Evolutionary conservation across 2,113 vertebrate genomes (phyloP), one percentile per base, ranked within the genome.

Genomic region (Amphiprion ocellaris): DNA sequence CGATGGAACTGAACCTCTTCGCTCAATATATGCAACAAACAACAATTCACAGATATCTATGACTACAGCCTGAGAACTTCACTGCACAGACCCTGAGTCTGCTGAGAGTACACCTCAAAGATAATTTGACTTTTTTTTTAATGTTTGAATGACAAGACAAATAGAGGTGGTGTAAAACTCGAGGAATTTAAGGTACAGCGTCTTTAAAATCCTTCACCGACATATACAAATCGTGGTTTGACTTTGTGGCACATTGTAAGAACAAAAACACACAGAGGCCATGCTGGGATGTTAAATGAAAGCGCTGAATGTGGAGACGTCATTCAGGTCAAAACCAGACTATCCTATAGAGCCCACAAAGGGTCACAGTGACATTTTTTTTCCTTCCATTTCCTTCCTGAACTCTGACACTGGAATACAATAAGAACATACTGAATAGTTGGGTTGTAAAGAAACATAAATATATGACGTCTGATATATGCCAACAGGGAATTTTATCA

Each of bases 141-240:
- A 41, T 12, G 41, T 37, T 41, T 52, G 3, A 39, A 17, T 53
- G 21, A 47, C 6, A 62, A 52, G 11, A 5, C 5, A 5, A 30
- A 30, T 30, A 5, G 28, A 30, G 3, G 28, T 28, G 1, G 7
- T 9, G 8, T 37, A 10, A 52, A 24, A 59, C 15, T 21, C 10
- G 0, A 49, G 0, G 9, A 54, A 49, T 33, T 72, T 21, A 60
- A 50, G 21, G n/a, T 33, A 46, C 15, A 71, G 0, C 14, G 41
- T 62, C 19, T 26, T 60, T 55, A 47, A 37, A 75, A 74, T 77
- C 30, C 5, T 69, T 69, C 50, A 62, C 54, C 28, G 39, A 0
- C 58, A 52, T 52, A 52, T 50, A 68, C 1, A 74, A 62, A 59
- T 46, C 30, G 28, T 24, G 4, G 26, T 24, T 59, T 63, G n/a